phyloP scores from a whole-genome alignment of 2,113 vertebrate genomes.

The Oreochromis spilurus region DNA sequence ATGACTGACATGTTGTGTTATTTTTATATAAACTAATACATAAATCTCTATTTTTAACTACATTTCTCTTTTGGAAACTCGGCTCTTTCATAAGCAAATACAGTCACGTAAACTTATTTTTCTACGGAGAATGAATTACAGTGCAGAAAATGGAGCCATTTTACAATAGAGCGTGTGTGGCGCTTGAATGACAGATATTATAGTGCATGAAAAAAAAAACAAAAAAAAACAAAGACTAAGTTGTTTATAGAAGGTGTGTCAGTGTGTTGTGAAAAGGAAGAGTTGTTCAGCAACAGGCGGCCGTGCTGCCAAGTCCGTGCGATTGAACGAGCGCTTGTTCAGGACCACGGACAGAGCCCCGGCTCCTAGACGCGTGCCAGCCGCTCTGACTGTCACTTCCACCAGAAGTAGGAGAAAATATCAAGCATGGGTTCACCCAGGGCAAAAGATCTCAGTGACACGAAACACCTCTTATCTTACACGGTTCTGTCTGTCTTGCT shows the following conservation, averaged over 20 bases:
- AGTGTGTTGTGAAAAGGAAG: not conserved
- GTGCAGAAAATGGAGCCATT: not conserved
- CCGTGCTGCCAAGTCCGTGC: conserved; percentile 1
- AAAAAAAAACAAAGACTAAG: not conserved
- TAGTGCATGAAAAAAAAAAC: not conserved
- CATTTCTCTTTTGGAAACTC: not conserved
- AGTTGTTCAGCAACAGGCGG: conserved; percentile 10
- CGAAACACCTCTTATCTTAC: conserved; percentile 11
- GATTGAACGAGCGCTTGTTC: conserved; percentile 10
- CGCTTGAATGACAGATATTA: not conserved
- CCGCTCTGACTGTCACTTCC: not conserved
- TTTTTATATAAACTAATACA: not conserved
- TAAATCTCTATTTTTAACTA: not conserved
- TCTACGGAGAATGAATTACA: not conserved
- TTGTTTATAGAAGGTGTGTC: not conserved
- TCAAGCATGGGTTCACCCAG: not conserved
- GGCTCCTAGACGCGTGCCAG: not conserved
- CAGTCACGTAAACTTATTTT: not conserved
- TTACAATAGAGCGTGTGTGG: not conserved
- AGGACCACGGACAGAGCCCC: conserved; percentile 1
- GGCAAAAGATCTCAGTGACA: conserved; percentile 13
- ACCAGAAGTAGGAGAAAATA: not conserved
- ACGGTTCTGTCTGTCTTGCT: not conserved
- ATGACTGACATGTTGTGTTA: not conserved
- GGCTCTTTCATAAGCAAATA: not conserved